These are phyloP conservation scores for Nomada lathburiana DNA, from an alignment of 2,888 invertebrate species.

Conservation along the genomic window DNA sequence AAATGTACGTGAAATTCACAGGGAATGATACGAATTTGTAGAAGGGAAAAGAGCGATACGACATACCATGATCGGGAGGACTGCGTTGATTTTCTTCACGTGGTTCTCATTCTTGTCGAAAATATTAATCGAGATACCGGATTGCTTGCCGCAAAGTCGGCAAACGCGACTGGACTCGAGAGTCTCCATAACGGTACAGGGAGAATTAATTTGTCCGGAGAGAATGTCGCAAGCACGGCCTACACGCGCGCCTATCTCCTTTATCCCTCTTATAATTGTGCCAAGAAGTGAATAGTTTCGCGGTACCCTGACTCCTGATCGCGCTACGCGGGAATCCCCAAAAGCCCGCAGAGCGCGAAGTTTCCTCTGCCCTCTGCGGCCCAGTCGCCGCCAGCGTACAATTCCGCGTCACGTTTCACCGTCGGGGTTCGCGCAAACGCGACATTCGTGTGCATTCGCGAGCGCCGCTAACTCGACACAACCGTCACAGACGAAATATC, in stretches of 20 bases:
- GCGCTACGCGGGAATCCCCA: slow-evolving; percentile 48
- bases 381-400: slow-evolving; percentile 37
- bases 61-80: slow-evolving; percentile 82
- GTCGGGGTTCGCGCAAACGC: slow-evolving; percentile 46
- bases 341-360: slow-evolving; percentile 43
- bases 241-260: slow-evolving; percentile 11
- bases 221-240: not conserved
- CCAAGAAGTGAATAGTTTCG: slow-evolving; percentile 9
- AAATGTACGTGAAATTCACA: slow-evolving; percentile 9
- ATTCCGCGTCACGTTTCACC: slow-evolving; percentile 53
- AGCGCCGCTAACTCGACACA: slow-evolving; percentile 28
- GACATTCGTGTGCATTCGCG: slow-evolving; percentile 4
- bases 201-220: slow-evolving; percentile 24
- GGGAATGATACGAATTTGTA: not conserved
- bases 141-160: slow-evolving; percentile 80
- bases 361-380: slow-evolving; percentile 35
- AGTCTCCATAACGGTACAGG: slow-evolving; percentile 78
- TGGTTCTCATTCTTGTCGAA: slow-evolving; percentile 79
- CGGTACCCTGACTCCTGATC: slow-evolving; percentile 20
- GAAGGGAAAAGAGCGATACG: slow-evolving; percentile 26
- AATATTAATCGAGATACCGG: slow-evolving; percentile 79
- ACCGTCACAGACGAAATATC: not conserved
- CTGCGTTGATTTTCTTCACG: slow-evolving; percentile 80
- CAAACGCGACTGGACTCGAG: slow-evolving; percentile 80
- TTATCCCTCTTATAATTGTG: not conserved